Evolutionary conservation across 2,888 invertebrate genomes (phyloP), one percentile per base, ranked within the genome.

Genomic region (Meghimatium bilineatum): DNA sequence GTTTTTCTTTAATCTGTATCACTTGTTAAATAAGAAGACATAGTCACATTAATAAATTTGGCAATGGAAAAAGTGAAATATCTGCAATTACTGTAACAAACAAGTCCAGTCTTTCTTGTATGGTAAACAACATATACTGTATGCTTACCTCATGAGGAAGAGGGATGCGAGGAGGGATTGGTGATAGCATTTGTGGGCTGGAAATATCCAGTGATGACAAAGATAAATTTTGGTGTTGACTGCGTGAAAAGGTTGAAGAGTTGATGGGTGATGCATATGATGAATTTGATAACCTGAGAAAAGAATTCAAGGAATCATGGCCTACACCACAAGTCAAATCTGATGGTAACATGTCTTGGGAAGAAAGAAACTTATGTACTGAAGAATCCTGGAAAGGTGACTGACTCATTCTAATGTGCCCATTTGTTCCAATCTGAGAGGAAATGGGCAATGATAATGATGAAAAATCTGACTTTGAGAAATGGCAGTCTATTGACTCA

Each of bases 121-220:
- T 49, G 49, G 56, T 56, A 63, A 66, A 66, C 32, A 66, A n/a
- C 17, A 12, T 6, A 66, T 17, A 66, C 56, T 1, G n/a, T n/a
- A n/a, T n/a, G 32, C 84, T 67, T 67, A 84, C 84, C 84, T 84
- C 84, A 63, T 84, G 84, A 44, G 84, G 84, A 26, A 84, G 77
- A 10, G 84, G 84, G 71, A 84, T 84, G 32, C 84, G 75, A 36
- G 84, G 84, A n/a, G 84, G 84, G 26, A 80, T 75, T 26, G 84
- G 84, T 8, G 84, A 80, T 52, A 80, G 14, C 66, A 80, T 36
- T 23, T 84, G 79, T 36, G 60, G 84, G 26, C 75, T 66, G 29
- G 60, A 44, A 44, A 34, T 44, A 60, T 76, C 76, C n/a, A 44
- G 23, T n/a, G 80, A 60, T 72, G 80, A 72, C 52, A 81, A 38